These are phyloP conservation scores for Platichthys flesus DNA, from an alignment of 2,113 vertebrate genomes.

Conservation along the genomic window DNA sequence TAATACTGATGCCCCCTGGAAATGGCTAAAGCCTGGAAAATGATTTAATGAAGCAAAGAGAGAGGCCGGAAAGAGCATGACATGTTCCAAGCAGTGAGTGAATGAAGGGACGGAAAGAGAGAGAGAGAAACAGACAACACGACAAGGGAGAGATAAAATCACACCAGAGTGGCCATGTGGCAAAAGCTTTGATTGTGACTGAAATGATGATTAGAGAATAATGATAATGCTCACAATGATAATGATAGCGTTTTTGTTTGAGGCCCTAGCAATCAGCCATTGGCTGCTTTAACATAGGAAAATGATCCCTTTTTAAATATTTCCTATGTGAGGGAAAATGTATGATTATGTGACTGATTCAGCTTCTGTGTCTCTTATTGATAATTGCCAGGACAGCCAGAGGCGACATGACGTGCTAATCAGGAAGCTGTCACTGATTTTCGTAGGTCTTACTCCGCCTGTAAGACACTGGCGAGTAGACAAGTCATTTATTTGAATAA, in stretches of 20 bases:
- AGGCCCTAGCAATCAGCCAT: conserved; percentile 44
- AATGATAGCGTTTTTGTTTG: conserved; percentile 54
- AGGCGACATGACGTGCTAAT: conserved; percentile 52
- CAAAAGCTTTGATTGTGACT: conserved; percentile 60
- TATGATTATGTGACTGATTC: conserved; percentile 38
- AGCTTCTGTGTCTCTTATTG: conserved; percentile 34
- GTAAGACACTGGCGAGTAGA: conserved; percentile 19
- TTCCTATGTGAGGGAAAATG: conserved; percentile 28
- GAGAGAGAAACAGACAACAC: not conserved
- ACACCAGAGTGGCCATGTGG: conserved; percentile 20
- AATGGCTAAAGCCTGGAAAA: conserved; percentile 35
- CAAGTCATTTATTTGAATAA: conserved; percentile 51
- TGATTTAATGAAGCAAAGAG: conserved; percentile 43
- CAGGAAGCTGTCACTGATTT: conserved; percentile 36
- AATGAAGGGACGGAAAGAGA: not conserved
- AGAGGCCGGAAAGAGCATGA: conserved; percentile 8
- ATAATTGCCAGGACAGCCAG: conserved; percentile 44
- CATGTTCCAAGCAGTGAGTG: conserved; percentile 12
- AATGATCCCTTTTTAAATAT: conserved; percentile 27
- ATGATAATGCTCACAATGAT: conserved; percentile 47
- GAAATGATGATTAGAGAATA: conserved; percentile 59
- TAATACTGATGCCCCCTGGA: conserved; percentile 25
- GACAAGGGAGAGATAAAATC: not conserved
- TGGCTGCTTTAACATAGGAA: conserved; percentile 30
- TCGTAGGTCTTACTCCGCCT: conserved; percentile 39